Base-by-base conservation (phyloP, 1,140 invertebrate species). In the Danaus melanippus region DNA sequence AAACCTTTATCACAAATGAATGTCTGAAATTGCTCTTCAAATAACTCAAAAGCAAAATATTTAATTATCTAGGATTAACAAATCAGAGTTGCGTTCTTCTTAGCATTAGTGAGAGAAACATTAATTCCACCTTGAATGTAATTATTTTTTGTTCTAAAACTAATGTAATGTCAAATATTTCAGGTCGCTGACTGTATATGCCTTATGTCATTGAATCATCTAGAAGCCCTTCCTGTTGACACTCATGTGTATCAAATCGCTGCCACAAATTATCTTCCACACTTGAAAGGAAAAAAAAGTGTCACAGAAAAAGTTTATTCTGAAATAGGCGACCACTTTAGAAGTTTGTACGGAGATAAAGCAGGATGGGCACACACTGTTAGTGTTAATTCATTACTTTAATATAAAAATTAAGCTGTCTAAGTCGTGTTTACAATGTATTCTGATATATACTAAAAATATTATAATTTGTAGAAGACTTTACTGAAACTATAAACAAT, bases 161-260 rank as follows among this genome's bases (percentile, higher is more conserved):
- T 3, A 15, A 1, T 15, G 15, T 15, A 15, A 15, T 15, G 3
- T 15, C 15, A 15, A 15, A 15, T 15, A 10, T 82, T 84, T 43
- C 67, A 96, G 94, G 95, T 99, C 12, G 97, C 98, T n/a, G 98
- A 99, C 84, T 99, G 98, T 82, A 95, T 99, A 68, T 98, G 96
- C 84, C 89, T 99, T 4, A 99, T 99, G 97, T 97, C 97, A 1
- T 82, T 99, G 58, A 93, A 94, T 48, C 95, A 99, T 77, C 76
- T 96, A 46, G 90, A 93, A 74, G 92, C 96, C 0, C 92, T 99
- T 54, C 98, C 98, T 10, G 94, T 99, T 1, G 98, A 99, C 80
- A 98, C 97, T 0, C 98, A 99, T 84, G 95, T 99, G 12, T 97
- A 94, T 86, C 95, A 98, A 89, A 93, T 99, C 53, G 96, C 96